Base-by-base conservation (phyloP, 64 coral and sea anemone species). In the Actinia tenebrosa region DNA sequence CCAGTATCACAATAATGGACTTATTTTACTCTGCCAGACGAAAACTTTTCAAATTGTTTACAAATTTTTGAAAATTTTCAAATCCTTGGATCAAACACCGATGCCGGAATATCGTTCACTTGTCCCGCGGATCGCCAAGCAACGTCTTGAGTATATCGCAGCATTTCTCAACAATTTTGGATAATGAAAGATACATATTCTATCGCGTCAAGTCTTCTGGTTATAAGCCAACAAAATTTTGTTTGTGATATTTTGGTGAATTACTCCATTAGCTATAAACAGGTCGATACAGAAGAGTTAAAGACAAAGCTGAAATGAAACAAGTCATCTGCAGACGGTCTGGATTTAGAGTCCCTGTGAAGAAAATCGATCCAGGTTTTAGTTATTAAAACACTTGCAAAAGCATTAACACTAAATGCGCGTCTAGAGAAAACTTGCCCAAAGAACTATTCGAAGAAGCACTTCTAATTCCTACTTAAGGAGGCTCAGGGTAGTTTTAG, bases 251-350 rank as follows among this genome's bases (percentile, higher is more conserved):
- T 69, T 69, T 26, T 20, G 64, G 4, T 27, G 69, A 0, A 0
- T 37, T 14, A 42, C 69, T 30, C 69, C 69, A 75, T 37, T 50
- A 23, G 79, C 79, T 81, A 96, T 96, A 96, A 92, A 53, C 88
- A 96, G 2, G 94, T 96, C 5, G 94, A 93, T 84, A 96, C 83
- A 4, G 95, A 58, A 16, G 82, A 94, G 78, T 98, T 94, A 16
- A 77, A 46, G 71, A 98, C 87, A 71, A 98, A 98, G 71, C 42
- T 78, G 86, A 92, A 91, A 75, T 62, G 90, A 7, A 98, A 84
- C 56, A 98, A 85, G 42, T 98, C 92, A 16, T 92, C 92, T 53
- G 92, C 92, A 18, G 85, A 94, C 60, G 93, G 93, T 85, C 96
- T 81, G 56, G 93, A 87, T 60, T 63, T 77, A 1, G 96, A 92